phyloP scores from a whole-genome alignment of 2,888 invertebrate genomes.

The Uloborus plumipes region DNA sequence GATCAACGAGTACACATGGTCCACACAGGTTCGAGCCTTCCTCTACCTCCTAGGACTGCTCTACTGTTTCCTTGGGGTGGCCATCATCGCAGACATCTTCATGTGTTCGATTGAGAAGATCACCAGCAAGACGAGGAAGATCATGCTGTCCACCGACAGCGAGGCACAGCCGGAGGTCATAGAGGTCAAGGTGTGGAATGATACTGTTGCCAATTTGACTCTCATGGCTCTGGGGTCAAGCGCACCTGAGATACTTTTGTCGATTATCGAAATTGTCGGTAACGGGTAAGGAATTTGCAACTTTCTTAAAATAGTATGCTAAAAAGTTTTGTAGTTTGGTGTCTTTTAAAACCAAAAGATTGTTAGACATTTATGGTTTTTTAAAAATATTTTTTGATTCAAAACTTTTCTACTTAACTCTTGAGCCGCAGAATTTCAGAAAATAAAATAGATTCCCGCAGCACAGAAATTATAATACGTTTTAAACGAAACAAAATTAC shows the following conservation, averaged over 20 bases:
- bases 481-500: too few species aligned
- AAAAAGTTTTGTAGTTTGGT: too few species aligned
- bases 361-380: too few species aligned
- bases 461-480: too few species aligned
- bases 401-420: too few species aligned
- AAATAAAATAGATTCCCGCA: too few species aligned
- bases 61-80: constrained; percentile 76
- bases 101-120: constrained; percentile 77
- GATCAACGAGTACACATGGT: constrained; percentile 74
- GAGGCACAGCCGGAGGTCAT: constrained; percentile 73
- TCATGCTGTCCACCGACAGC: constrained; percentile 69
- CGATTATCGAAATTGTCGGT: constrained; percentile 68
- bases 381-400: too few species aligned
- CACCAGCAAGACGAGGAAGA: constrained; percentile 74
- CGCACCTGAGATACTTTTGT: constrained; percentile 75
- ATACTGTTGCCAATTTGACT: constrained; percentile 76
- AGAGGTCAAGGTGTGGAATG: constrained; percentile 74
- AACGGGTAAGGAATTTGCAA: constrained; percentile 48
- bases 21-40: constrained; percentile 70
- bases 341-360: too few species aligned
- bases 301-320: too few species aligned
- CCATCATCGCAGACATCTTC: constrained; percentile 76
- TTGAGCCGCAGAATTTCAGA: too few species aligned
- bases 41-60: constrained; percentile 74
- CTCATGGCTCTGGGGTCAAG: constrained; percentile 76